phyloP scores from a whole-genome alignment of 2,797 vertebrate genomes.

The Bovichtus variegatus region DNA sequence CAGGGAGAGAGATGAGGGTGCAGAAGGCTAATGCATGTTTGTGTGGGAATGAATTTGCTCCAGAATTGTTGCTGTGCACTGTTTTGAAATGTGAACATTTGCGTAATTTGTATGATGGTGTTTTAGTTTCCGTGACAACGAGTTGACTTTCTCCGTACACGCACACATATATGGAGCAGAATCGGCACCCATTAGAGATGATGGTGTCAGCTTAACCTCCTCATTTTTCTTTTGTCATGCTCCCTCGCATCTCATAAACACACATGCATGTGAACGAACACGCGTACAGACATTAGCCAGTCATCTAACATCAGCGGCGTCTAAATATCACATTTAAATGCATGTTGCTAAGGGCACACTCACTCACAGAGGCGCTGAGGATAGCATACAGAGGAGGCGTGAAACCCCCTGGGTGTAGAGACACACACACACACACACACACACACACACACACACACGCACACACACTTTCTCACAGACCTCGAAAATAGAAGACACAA shows the following conservation, averaged over 20 bases:
- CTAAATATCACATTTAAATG: slow-evolving; percentile 66
- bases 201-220: slow-evolving; percentile 20
- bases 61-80: not conserved
- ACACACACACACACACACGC: not conserved
- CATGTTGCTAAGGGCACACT: slow-evolving; percentile 34
- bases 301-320: slow-evolving; percentile 16
- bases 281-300: slow-evolving; percentile 25
- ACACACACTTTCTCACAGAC: slow-evolving; percentile 19
- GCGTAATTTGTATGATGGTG: slow-evolving; percentile 35
- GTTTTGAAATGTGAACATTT: slow-evolving; percentile 24
- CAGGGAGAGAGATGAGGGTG: not conserved
- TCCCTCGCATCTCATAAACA: not conserved
- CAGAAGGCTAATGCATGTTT: slow-evolving; percentile 19
- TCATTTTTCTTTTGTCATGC: slow-evolving; percentile 43
- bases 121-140: slow-evolving; percentile 47
- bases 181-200: slow-evolving; percentile 32
- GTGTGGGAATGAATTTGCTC: slow-evolving; percentile 30
- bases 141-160: not conserved
- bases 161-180: not conserved
- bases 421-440: not conserved
- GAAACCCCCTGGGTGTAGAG: slow-evolving; percentile 5
- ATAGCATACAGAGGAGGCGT: slow-evolving; percentile 22
- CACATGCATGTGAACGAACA: not conserved
- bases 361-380: slow-evolving; percentile 26
- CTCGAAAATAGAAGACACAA: slow-evolving; percentile 17